These are phyloP conservation scores for Strigops habroptila DNA, from an alignment of 2,113 vertebrate species.

Conservation along the genomic window DNA sequence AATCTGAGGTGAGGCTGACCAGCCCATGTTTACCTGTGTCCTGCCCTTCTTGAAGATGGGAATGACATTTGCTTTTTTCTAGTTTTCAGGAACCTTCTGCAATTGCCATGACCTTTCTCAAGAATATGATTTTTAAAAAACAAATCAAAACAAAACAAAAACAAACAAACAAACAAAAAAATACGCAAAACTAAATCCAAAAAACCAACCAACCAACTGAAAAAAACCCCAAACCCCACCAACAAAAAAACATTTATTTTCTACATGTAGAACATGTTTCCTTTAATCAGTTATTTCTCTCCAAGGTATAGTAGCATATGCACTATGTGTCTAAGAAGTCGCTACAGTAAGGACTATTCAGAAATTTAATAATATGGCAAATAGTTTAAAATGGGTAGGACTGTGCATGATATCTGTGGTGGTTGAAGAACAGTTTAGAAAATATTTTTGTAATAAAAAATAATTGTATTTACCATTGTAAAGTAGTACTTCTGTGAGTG, in stretches of 20 bases:
- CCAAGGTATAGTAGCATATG: not conserved
- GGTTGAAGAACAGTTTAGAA: not conserved
- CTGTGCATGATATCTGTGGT: not conserved
- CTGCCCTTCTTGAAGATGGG: not conserved
- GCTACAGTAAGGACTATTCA: not conserved
- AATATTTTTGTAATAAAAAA: not conserved
- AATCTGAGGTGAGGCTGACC: not conserved
- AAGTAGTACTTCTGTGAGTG: not conserved
- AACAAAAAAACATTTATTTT: not conserved
- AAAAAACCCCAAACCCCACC: too few relatives aligned
- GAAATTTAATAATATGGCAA: not conserved
- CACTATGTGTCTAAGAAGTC: not conserved
- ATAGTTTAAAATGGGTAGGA: not conserved
- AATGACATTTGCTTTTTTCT: not conserved
- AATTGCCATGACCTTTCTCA: not conserved
- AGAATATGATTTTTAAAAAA: not conserved
- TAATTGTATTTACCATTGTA: not conserved
- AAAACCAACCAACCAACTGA: too few relatives aligned
- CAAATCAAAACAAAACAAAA: not conserved
- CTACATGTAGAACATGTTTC: not conserved
- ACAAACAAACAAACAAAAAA: not conserved
- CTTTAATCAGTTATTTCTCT: not conserved
- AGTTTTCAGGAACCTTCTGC: not conserved
- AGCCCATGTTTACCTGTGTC: not conserved
- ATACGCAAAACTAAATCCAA: not conserved